Evolutionary conservation across 2,888 invertebrate species (phyloP).

Genomic region (Taphrorychus bicolor): DNA sequence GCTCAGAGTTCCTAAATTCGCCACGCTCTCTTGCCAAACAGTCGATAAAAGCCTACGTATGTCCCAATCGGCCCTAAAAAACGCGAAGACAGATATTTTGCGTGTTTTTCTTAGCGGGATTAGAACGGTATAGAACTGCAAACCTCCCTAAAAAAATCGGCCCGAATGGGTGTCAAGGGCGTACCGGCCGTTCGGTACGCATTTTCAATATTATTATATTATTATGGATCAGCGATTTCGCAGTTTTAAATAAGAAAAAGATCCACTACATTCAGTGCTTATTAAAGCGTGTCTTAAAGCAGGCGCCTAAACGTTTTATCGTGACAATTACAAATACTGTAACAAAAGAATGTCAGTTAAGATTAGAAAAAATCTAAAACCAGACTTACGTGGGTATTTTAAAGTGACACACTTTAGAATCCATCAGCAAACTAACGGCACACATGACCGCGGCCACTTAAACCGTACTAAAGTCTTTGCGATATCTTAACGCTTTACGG

Average conservation of each 20-base stretch:
- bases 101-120: background rate
- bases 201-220: conserved; percentile 2
- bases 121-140: no score
- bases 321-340: no score
- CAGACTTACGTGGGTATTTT: conserved; percentile 23
- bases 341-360: no score
- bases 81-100: background rate
- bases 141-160: background rate
- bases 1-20: background rate
- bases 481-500: background rate
- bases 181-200: background rate
- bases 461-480: background rate
- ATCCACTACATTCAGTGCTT: no score
- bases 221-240: background rate
- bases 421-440: conserved; percentile 26
- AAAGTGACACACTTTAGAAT: conserved; percentile 28
- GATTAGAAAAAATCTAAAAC: no score
- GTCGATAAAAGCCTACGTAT: background rate
- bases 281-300: background rate
- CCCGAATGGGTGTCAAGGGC: conserved; percentile 11
- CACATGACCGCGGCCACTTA: conserved; percentile 18
- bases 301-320: no score
- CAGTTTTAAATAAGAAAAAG: background rate
- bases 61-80: background rate
- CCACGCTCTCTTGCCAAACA: background rate